Conservation (phyloP, 2,888 invertebrate species). For the Ectobius pallidus region DNA sequence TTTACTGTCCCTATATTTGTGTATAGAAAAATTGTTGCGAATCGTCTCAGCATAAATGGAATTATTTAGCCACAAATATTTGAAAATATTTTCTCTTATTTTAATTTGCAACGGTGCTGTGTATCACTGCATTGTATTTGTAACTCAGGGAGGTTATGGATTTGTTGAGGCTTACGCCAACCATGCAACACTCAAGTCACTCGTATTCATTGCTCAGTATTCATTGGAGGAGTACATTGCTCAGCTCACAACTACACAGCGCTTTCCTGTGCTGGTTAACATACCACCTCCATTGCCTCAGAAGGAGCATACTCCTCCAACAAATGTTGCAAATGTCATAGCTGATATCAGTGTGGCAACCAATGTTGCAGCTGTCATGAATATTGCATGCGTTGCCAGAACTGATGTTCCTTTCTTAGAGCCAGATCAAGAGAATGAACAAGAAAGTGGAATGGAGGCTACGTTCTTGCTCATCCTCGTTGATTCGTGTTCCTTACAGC, state of each 20-base stretch:
- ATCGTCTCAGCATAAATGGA: too few species aligned
- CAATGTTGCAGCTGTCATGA: too few species aligned
- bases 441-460: background rate
- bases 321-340: too few species aligned
- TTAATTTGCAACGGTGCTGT: conserved; percentile 8
- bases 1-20: too few species aligned
- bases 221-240: conserved; percentile 23
- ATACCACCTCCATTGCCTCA: background rate
- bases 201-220: conserved; percentile 21
- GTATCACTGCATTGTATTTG: conserved; percentile 20
- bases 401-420: too few species aligned
- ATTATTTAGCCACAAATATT: too few species aligned
- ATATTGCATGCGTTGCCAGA: too few species aligned
- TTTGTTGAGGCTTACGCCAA: conserved; percentile 5
- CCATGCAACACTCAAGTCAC: conserved; percentile 9
- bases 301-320: too few species aligned
- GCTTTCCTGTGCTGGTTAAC: conserved; percentile 9
- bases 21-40: too few species aligned
- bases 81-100: background rate
- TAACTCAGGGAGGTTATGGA: conserved; percentile 2
- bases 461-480: conserved; percentile 13
- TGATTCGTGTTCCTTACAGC: background rate
- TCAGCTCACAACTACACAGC: conserved; percentile 7
- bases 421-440: background rate
- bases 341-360: too few species aligned